Evolutionary conservation across 2,888 invertebrate species (phyloP).

Genomic region (Gortyna flavago): DNA sequence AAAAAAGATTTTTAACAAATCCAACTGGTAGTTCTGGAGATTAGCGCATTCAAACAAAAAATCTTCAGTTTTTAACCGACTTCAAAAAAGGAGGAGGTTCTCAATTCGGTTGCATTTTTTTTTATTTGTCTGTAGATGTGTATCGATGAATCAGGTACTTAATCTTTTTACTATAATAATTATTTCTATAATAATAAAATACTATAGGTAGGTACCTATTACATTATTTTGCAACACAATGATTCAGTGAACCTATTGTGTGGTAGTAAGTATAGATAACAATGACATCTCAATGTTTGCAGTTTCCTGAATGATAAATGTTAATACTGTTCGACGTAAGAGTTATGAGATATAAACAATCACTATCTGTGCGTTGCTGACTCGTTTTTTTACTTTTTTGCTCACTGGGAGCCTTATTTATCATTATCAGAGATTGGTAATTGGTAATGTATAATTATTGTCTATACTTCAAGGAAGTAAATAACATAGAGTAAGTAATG

Average conservation of each 20-base stretch:
- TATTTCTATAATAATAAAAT: not conserved
- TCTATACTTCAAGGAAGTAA: not conserved
- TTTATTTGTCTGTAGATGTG: too few relatives aligned
- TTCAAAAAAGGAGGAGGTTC: too few relatives aligned
- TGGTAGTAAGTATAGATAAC: slow-evolving; percentile 10
- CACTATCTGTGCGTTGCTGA: not conserved
- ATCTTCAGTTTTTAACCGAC: too few relatives aligned
- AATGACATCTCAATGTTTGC: slow-evolving; percentile 27
- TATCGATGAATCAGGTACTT: not conserved
- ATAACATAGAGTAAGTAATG: not conserved
- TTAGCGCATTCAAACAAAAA: too few relatives aligned
- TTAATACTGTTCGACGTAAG: slow-evolving; percentile 23
- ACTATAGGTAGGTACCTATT: not conserved
- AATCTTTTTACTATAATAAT: not conserved
- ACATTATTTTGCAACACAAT: not conserved
- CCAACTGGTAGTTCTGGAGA: too few relatives aligned
- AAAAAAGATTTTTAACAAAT: too few relatives aligned
- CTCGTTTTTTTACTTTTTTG: not conserved
- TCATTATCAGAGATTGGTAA: not conserved
- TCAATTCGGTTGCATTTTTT: too few relatives aligned
- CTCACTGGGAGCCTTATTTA: not conserved
- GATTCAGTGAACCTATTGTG: slow-evolving; percentile 12
- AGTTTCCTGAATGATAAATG: slow-evolving; percentile 9
- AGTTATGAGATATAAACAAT: slow-evolving; percentile 15
- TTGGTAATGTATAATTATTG: not conserved